These are phyloP conservation scores for Holacanthella duospinosa DNA, from an alignment of 2,888 invertebrate genomes.

Conservation along the genomic window DNA sequence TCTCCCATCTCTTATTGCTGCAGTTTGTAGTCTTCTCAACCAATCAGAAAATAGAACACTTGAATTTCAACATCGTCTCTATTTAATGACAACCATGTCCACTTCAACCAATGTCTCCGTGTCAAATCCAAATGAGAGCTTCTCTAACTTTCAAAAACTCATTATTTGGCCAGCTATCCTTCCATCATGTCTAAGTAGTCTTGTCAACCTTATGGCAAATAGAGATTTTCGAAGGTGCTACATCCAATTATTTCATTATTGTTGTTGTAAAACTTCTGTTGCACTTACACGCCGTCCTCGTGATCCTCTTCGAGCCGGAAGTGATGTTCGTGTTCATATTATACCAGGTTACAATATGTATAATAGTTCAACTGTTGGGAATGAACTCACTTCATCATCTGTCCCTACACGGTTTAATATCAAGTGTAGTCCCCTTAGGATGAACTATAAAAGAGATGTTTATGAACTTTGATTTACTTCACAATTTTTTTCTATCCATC, in stretches of 20 bases:
- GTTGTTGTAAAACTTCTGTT: conserved; percentile 63
- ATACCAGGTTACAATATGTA: conserved; percentile 60
- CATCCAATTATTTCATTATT: conserved; percentile 63
- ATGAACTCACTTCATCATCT: conserved; percentile 26
- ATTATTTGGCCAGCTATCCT: conserved; percentile 35
- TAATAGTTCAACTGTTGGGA: conserved; percentile 34
- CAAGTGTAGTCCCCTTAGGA: conserved; percentile 29
- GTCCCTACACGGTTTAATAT: conserved; percentile 29
- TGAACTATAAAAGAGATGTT: conserved; percentile 33
- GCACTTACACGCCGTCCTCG: conserved; percentile 55
- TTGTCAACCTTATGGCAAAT: conserved; percentile 46
- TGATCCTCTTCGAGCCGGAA: conserved; percentile 38
- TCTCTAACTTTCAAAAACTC: conserved; percentile 23
- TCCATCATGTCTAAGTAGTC: conserved; percentile 31
- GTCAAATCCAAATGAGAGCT: background rate
- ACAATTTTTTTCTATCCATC: background rate
- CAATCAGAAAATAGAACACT: conserved; percentile 17
- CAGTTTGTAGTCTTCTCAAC: conserved; percentile 13
- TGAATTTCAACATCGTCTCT: background rate
- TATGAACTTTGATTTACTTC: conserved; percentile 30
- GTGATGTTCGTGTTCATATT: conserved; percentile 58
- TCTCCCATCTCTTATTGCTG: conserved; percentile 30
- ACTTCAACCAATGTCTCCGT: background rate
- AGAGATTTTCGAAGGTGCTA: conserved; percentile 60
- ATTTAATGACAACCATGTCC: conserved; percentile 9